Evolutionary conservation across 2,797 vertebrate species (phyloP), one percentile per base, ranked within the genome.

Genomic region (Coregonus sp.): DNA sequence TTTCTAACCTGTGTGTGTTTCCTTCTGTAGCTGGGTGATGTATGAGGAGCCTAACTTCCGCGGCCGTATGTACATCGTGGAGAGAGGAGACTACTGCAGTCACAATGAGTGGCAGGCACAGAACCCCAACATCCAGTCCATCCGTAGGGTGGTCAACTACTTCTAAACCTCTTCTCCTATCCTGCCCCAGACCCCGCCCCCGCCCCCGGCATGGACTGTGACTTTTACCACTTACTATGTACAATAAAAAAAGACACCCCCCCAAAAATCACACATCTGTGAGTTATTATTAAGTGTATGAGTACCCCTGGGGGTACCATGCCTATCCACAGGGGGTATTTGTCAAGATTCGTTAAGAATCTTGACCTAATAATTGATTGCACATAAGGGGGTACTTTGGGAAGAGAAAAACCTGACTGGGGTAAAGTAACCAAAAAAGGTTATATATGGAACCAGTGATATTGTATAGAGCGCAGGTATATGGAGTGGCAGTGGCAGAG

Each of bases 1-100:
- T 56, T 59, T n/a, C 56, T 59, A 20, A 59, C 25, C 63, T 7
- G 6, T 66, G 70, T 68, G 51, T 37, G 29, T 81, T 68, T 75
- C 81, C 84, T 51, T 79, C 67, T 68, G 65, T 82, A 98, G 96
- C 90, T 97, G 97, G 97, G 96, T 97, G 90, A 94, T 98, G 89
- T 97, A 98, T 0, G 96, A 98, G 88, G 97, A 98, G 91, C 96
- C 97, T 9, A 97, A 95, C 92, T 98, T 96, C 92, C 94, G 93
- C 0, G 96, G 97, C 4, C 96, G 95, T 56, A 97, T 97, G 96
- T 98, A 96, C 76, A 91, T 98, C 61, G 94, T 98, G 87, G 96
- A 98, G 89, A 92, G 96, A 2, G 96, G 96, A 0, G 88, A 96
- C 85, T 98, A 96, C 92, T 91, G 92, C 91, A 95, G 86, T 91